phyloP scores from a whole-genome alignment of 1,140 invertebrate genomes.

The Meloidogyne chitwoodi region DNA sequence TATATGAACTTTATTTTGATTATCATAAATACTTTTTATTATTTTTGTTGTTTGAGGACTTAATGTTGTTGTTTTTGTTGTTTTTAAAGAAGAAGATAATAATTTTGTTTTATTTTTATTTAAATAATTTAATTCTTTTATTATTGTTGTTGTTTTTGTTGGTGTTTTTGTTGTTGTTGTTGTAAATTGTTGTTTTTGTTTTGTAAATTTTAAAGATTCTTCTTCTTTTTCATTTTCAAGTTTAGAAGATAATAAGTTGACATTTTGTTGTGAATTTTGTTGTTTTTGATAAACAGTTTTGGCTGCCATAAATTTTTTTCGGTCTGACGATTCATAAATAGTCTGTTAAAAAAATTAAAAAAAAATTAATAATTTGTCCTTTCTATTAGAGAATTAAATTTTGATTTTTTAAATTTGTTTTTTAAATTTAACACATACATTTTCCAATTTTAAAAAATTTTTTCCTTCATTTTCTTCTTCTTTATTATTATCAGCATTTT shows the following conservation, averaged over 20 bases:
- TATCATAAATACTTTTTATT: conserved; percentile 13
- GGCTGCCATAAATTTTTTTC: not conserved
- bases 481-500: too few species aligned
- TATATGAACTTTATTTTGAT: conserved; percentile 19
- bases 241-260: not conserved
- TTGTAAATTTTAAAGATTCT: not conserved
- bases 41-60: not conserved
- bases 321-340: not conserved
- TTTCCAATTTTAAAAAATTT: not conserved
- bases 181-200: not conserved
- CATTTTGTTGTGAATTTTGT: not conserved
- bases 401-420: not conserved
- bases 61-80: not conserved
- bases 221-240: too few species aligned
- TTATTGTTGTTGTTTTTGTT: not conserved
- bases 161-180: not conserved
- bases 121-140: too few species aligned
- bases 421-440: not conserved
- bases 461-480: not conserved
- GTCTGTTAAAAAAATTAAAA: not conserved
- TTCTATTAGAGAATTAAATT: not conserved
- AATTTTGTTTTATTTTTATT: too few species aligned
- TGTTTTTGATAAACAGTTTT: not conserved
- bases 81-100: too few species aligned
- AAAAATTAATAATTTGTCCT: too few species aligned